A percentile compares a stretch with the other conserved stretches of the same genome.
These are phyloP conservation scores for Vandiemenella viatica DNA, from an alignment of 2,888 invertebrate genomes.

Conservation along the genomic window DNA sequence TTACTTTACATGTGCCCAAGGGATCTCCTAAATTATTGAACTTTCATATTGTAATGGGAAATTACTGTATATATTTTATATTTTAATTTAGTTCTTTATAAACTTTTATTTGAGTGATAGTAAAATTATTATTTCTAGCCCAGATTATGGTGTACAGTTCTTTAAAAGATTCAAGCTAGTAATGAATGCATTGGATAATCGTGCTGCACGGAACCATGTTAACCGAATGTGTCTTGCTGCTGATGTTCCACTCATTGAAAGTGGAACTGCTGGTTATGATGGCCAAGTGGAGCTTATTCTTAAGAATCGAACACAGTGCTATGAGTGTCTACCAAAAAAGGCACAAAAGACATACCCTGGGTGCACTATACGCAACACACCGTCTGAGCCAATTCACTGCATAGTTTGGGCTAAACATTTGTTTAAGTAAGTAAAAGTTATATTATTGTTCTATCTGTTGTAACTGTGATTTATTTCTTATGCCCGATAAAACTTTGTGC, in stretches of 20 bases:
- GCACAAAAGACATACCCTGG: slow-evolving; percentile 89
- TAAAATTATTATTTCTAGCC: slow-evolving; percentile 32
- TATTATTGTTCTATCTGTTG: background rate
- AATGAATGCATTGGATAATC: slow-evolving; percentile 92
- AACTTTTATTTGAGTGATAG: background rate
- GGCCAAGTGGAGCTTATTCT: slow-evolving; percentile 88
- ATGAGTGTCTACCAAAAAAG: slow-evolving; percentile 88
- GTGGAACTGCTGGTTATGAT: slow-evolving; percentile 92
- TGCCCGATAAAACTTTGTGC: background rate
- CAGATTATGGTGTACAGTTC: slow-evolving; percentile 78
- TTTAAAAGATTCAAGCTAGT: slow-evolving; percentile 85
- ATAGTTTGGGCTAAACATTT: slow-evolving; percentile 99
- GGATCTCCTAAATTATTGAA: background rate
- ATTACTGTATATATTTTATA: background rate
- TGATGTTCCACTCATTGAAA: slow-evolving; percentile 85
- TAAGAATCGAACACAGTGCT: slow-evolving; percentile 83
- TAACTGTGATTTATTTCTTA: background rate
- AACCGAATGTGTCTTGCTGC: slow-evolving; percentile 97
- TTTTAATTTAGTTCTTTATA: background rate
- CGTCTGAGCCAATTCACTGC: slow-evolving; percentile 97
- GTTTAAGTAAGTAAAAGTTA: slow-evolving; percentile 58
- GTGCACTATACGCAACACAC: slow-evolving; percentile 97
- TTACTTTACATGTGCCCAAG: no score
- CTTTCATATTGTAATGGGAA: background rate
- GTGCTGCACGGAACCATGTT: slow-evolving; percentile 92